Evolutionary conservation across 1,140 invertebrate species (phyloP), one percentile per base, ranked within the genome.

Genomic region (Lasioglossum albipes): DNA sequence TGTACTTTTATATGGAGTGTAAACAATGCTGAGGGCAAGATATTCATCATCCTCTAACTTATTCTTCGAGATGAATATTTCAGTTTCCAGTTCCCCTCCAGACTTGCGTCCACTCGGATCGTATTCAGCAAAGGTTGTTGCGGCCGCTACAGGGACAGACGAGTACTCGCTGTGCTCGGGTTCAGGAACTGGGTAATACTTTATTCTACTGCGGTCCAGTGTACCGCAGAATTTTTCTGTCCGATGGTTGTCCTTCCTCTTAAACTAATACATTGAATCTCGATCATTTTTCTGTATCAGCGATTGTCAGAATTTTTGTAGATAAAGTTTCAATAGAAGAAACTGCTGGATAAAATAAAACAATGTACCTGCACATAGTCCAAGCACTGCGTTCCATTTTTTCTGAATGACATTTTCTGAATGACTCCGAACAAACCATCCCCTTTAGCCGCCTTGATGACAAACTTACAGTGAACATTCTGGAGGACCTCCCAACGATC

Each of bases 1-100:
- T 18, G 67, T 87, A 91, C 91, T 81, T 89, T 69, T 90, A 49
- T 81, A 91, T 7, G 91, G 87, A 61, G 92, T 93, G 62, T 91
- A 93, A 52, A 85, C 81, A 49, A 93, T 87, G 2, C 61, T 81
- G n/a, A 93, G 79, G 77, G 90, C 83, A 22, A 92, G 75, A 62
- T 57, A 62, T 61, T 91, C 84, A 18, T 75, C 84, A 12, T 62
- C 41, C 2, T 52, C 20, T 18, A 90, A 61, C 12, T 67, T 79
- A 49, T 88, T 68, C 59, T 88, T 87, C 0, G 91, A 91, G 42
- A 93, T 85, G 52, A 89, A 91, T 82, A 93, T 91, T 31, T 87
- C 85, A 62, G 92, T 93, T 75, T 90, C 89, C 79, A 91, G 84
- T 79, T 88, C 84, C 22, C 84, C 83, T n/a, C 80, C 75, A 6